Evolutionary conservation across 1,140 invertebrate genomes (phyloP).

Genomic region (Anastrepha obliqua): DNA sequence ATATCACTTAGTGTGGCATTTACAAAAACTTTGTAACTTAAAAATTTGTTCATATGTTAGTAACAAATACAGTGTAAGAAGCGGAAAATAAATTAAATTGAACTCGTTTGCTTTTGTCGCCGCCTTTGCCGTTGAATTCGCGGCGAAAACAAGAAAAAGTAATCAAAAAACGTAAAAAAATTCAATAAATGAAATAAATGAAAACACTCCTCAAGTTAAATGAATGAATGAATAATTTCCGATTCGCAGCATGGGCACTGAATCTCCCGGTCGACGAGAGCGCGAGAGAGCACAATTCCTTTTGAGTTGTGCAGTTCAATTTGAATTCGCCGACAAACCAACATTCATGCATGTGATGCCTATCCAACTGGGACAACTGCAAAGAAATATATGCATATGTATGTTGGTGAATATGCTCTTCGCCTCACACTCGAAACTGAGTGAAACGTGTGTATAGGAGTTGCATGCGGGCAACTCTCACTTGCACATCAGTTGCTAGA

Average conservation of each 20-base stretch:
- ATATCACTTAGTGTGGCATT: background rate
- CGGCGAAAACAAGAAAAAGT: background rate
- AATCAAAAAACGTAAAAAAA: background rate
- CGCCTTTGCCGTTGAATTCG: conserved; percentile 26
- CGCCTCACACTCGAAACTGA: background rate
- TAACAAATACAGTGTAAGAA: conserved; percentile 42
- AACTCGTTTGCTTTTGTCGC: conserved; percentile 40
- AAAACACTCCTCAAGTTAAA: conserved; percentile 38
- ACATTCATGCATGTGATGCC: background rate
- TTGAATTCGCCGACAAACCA: background rate
- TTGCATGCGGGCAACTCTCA: background rate
- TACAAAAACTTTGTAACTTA: background rate
- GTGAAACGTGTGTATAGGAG: background rate
- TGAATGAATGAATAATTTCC: conserved; percentile 50
- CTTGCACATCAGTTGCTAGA: conserved; percentile 57
- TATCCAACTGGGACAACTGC: background rate
- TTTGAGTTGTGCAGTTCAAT: background rate
- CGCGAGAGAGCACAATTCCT: background rate
- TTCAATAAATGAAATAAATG: conserved; percentile 50
- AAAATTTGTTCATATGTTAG: conserved; percentile 8
- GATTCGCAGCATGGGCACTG: conserved; percentile 11
- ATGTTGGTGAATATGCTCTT: background rate
- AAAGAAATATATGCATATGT: background rate
- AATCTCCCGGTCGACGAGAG: background rate
- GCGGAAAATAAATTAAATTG: conserved; percentile 48